Evolutionary conservation across 2,888 invertebrate species (phyloP), one percentile per base, ranked within the genome.

Genomic region (Athripsodes cinereus): DNA sequence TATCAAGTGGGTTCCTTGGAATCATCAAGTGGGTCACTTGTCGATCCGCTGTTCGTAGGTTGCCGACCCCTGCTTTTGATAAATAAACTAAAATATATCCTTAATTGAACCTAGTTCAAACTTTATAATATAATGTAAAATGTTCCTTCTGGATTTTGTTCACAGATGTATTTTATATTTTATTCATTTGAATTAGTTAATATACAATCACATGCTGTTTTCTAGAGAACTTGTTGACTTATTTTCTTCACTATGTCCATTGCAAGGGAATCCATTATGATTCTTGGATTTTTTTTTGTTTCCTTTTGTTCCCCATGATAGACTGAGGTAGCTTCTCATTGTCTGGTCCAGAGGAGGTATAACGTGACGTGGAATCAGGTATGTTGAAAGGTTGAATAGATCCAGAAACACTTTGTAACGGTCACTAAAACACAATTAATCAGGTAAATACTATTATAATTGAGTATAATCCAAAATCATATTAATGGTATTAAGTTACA

Each of bases 361-460:
- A 64, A 89, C 84, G 21, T 87, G 82, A 6, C 97, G 86, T 0
- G 98, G 98, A 67, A 99, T 88, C 62, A 99, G 77, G 78, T 95
- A 98, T 0, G 98, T 96, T 0, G 97, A 96, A 57, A 99, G 75
- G 73, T 99, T 99, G 80, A 97, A 98, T 46, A 99, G 77, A 72
- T 99, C 99, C 70, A 98, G 76, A 71, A 99, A 99, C 26, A 98
- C 95, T 76, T 98, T 98, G 81, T 99, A 99, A 20, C 97, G 92
- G 74, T 99, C 98, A 72, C 97, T 97, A 77, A 44, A 44, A 44
- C 16, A 16, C 44, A 44, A 47, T 2, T 19, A 46, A 11, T 46
- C 6, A 46, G 6, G 8, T 46, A 11, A 46, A 16, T 46, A 13
- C 13, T 16, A 40, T 40, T 40, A 3, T 3, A 6, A 31, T 31